Evolutionary conservation across 1,140 invertebrate genomes (phyloP).

Genomic region (Sipha flava): DNA sequence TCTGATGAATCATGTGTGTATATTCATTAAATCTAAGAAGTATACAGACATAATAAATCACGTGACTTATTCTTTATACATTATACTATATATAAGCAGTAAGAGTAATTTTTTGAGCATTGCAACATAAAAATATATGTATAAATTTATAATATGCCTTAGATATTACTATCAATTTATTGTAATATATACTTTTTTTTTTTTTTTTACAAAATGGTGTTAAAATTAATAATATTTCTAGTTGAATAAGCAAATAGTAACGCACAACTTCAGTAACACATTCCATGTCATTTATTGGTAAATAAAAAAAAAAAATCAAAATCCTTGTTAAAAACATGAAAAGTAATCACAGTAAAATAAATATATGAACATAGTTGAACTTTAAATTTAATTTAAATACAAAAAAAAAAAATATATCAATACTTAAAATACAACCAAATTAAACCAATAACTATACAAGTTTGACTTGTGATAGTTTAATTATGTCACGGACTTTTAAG

Average conservation of each 20-base stretch:
- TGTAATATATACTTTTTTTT: background rate
- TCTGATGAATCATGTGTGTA: background rate
- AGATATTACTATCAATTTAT: too few species aligned
- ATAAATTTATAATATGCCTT: background rate
- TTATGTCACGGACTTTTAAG: background rate
- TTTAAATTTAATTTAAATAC: background rate
- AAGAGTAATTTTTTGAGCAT: constrained; percentile 6
- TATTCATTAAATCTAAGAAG: background rate
- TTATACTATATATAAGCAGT: background rate
- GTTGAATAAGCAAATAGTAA: background rate
- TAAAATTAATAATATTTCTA: background rate
- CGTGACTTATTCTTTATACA: background rate
- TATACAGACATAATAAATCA: constrained; percentile 4
- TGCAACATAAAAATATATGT: background rate
- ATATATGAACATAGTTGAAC: background rate
- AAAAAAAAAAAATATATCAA: background rate
- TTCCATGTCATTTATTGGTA: background rate
- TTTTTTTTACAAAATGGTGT: background rate
- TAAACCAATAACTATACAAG: background rate
- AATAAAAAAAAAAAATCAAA: background rate
- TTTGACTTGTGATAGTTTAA: background rate
- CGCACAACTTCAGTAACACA: background rate
- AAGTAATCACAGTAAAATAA: background rate
- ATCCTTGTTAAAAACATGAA: background rate
- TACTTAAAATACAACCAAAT: background rate